phyloP scores from a whole-genome alignment of 2,113 vertebrate species.

The Bothrops jararaca region DNA sequence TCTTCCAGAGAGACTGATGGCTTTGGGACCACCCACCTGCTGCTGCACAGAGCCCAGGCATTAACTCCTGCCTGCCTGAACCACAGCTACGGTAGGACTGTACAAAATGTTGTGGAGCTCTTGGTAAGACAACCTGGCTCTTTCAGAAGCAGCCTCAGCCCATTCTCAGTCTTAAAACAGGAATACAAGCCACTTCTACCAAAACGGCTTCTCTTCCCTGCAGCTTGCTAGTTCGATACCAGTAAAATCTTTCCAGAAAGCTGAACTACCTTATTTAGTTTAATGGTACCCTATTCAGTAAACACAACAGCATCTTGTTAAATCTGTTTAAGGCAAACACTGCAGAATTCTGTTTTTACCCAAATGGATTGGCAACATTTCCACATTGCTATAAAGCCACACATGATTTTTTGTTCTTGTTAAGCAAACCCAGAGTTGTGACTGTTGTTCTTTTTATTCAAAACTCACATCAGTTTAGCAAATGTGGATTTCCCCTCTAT shows the following conservation, averaged over 20 bases:
- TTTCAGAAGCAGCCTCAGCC: neutral
- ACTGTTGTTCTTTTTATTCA: neutral
- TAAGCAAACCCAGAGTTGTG: neutral
- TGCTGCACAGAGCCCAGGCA: neutral
- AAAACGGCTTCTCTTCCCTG: neutral
- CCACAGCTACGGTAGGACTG: neutral
- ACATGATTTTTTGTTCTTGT: neutral
- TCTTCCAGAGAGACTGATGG: conserved; percentile 19
- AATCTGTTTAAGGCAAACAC: neutral
- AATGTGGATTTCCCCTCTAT: neutral
- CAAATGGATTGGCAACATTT: neutral
- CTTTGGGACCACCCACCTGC: conserved; percentile 24
- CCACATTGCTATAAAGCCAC: neutral
- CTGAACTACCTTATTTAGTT: neutral
- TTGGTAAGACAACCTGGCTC: neutral
- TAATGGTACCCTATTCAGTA: neutral
- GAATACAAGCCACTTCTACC: neutral
- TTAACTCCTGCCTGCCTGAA: conserved; percentile 9
- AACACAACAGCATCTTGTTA: neutral
- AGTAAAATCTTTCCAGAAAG: neutral
- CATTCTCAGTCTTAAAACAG: neutral
- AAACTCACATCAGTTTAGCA: neutral
- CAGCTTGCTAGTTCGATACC: neutral
- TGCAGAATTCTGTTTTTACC: neutral
- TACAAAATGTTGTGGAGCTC: neutral